Evolutionary conservation across 2,113 vertebrate species (phyloP), one percentile per base, ranked within the genome.

Genomic region (Thalassoma bifasciatum): DNA sequence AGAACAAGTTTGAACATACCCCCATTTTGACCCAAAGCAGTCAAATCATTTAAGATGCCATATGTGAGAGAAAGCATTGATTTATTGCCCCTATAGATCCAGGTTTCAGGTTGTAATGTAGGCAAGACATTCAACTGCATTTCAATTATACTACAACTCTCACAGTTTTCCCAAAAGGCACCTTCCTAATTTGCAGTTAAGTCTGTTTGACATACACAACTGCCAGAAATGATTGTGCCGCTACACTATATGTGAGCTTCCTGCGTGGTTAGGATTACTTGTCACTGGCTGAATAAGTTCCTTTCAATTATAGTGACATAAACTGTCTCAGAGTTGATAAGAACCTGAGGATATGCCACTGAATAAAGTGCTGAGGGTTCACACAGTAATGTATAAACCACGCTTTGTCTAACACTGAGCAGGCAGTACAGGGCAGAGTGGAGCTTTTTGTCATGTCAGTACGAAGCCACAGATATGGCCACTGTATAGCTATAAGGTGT

Each of bases 11-110:
- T 5, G 13, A 23, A 21, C 38, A 23, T 80, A 58, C 14, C 8
- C 21, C 17, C 26, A 16, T 30, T 34, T n/a, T 38, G 10, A 59
- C 50, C 30, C 22, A 59, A 72, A 64, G 47, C 81, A 91, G 83
- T 60, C 79, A 88, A 91, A 85, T 92, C 86, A 78, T 89, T 85
- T 71, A 13, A 72, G 71, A 88, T 93, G 88, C 65, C 89, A 81
- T 80, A 63, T 84, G 75, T 94, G 95, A 95, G 91, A 81, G 85
- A 95, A 93, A 85, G 64, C 82, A 94, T 92, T 90, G 95, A 95
- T 96, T 93, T 87, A 66, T 91, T 90, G 89, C 89, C 91, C 76
- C 70, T 87, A 86, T 77, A 64, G 44, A 57, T 66, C 81, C 73
- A 60, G 72, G 85, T 94, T 93, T 90, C 85, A 90, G 92, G 63